Percentiles rank a stretch among this genome's conserved stretches.
phyloP scores from a whole-genome alignment of 2,797 vertebrate genomes.

The Anguilla megastoma region DNA sequence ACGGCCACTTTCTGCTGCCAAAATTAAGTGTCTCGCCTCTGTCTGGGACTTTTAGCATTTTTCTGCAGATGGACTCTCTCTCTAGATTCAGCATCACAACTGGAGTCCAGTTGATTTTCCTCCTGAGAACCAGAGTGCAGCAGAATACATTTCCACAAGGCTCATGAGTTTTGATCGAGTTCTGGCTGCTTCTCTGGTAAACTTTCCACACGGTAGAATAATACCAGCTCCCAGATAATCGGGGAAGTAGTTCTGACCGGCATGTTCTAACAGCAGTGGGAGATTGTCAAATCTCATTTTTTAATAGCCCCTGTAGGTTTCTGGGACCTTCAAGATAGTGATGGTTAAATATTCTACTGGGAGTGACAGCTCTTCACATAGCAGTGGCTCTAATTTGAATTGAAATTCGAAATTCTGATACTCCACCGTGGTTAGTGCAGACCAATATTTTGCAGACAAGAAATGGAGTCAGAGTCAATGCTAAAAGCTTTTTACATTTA shows the following conservation, averaged over 20 bases:
- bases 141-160: background rate
- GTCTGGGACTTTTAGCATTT: background rate
- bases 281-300: background rate
- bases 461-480: conserved; percentile 13
- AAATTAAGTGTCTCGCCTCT: background rate
- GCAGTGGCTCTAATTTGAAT: background rate
- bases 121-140: background rate
- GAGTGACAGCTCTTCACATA: background rate
- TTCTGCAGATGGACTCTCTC: background rate
- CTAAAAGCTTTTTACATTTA: conserved; percentile 34
- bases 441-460: background rate
- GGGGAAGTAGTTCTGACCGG: background rate
- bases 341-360: background rate
- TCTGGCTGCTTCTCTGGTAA: conserved; percentile 9
- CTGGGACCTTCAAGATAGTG: background rate
- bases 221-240: background rate
- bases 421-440: background rate
- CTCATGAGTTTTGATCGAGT: background rate
- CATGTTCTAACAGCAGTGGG: conserved; percentile 41
- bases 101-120: background rate
- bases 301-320: background rate
- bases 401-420: background rate
- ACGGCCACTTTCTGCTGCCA: conserved; percentile 10
- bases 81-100: background rate
- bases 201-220: background rate